phyloP scores from a whole-genome alignment of 2,113 vertebrate genomes.

The Ammodytes marinus region DNA sequence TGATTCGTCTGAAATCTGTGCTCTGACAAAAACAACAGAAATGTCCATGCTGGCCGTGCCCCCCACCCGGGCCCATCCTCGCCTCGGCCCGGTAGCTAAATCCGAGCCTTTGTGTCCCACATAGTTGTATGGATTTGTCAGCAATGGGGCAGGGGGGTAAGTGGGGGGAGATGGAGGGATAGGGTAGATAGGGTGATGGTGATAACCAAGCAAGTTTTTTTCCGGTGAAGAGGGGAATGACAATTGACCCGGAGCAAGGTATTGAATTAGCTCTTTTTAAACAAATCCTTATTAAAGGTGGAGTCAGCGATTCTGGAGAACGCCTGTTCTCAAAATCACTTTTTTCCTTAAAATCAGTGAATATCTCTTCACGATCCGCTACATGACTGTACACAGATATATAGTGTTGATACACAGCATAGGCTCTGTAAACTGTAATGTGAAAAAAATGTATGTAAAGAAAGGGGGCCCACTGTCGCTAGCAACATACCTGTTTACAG shows the following conservation, averaged over 20 bases:
- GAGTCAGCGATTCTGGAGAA: too few species aligned
- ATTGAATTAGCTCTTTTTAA: constrained; percentile 33
- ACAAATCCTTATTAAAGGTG: neutral
- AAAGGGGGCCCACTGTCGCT: too few species aligned
- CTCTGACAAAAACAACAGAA: constrained; percentile 78
- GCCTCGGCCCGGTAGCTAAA: constrained; percentile 74
- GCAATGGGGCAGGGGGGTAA: constrained; percentile 55
- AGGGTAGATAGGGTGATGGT: constrained; percentile 39
- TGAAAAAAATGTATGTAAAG: too few species aligned
- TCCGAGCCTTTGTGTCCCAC: constrained; percentile 82
- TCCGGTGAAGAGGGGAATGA: constrained; percentile 43
- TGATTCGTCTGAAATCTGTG: constrained; percentile 78
- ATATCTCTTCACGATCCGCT: too few species aligned
- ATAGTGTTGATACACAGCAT: too few species aligned
- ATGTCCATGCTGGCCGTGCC: constrained; percentile 61
- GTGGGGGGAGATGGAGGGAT: neutral
- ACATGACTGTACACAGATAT: too few species aligned
- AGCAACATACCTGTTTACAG: too few species aligned
- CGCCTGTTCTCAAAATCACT: too few species aligned
- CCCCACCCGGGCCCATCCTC: constrained; percentile 52
- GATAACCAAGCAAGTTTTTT: constrained; percentile 72
- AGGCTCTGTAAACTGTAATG: too few species aligned
- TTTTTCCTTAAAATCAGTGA: too few species aligned
- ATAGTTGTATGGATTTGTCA: constrained; percentile 83
- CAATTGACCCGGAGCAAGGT: constrained; percentile 35